These are phyloP conservation scores for Lophius americanus DNA, from an alignment of 2,797 vertebrate species.

Conservation along the genomic window DNA sequence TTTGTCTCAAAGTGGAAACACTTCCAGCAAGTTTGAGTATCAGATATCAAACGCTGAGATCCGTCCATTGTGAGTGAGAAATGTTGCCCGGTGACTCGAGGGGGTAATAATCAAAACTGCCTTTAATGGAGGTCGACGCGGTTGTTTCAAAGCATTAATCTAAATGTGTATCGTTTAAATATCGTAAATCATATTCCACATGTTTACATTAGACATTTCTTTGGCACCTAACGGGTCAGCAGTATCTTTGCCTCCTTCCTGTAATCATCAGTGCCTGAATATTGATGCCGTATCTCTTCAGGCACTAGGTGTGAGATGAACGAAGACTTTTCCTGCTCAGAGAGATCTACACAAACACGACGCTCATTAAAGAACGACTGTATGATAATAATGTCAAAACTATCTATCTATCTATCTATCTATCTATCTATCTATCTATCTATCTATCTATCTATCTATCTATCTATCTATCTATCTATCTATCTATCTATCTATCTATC, in stretches of 20 bases:
- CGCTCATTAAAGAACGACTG: conserved; percentile 80
- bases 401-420: too few relatives aligned
- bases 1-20: conserved; percentile 29
- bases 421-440: too few relatives aligned
- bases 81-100: conserved; percentile 28
- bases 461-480: too few relatives aligned
- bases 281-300: conserved; percentile 78
- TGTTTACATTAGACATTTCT: conserved; percentile 79
- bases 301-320: conserved; percentile 83
- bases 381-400: conserved; percentile 61
- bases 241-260: conserved; percentile 66
- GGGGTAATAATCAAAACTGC: conserved; percentile 62
- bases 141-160: conserved; percentile 66
- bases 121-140: conserved; percentile 67
- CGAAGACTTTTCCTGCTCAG: conserved; percentile 71
- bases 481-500: too few relatives aligned
- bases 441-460: too few relatives aligned
- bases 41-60: conserved; percentile 40
- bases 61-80: conserved; percentile 31
- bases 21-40: conserved; percentile 20
- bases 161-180: conserved; percentile 69
- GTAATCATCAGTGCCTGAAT: conserved; percentile 78
- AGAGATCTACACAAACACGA: conserved; percentile 76
- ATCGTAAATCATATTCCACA: conserved; percentile 71
- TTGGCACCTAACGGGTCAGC: conserved; percentile 66